Percentiles rank a stretch among this genome's conserved stretches.
phyloP scores from a whole-genome alignment of 2,797 vertebrate genomes.

The Meda fulgida region DNA sequence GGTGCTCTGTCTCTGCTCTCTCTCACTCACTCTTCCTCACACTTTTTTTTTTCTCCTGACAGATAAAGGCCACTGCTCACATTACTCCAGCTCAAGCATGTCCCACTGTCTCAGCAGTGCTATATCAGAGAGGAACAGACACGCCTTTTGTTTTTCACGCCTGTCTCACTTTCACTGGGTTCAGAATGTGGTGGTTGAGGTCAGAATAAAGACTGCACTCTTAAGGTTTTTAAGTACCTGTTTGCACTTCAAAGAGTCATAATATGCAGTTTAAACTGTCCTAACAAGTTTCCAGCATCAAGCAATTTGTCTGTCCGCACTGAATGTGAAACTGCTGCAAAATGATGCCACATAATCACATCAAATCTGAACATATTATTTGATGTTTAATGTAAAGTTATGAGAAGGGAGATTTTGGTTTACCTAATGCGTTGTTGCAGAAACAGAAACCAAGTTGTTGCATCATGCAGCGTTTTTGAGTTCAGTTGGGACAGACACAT shows the following conservation, averaged over 20 bases:
- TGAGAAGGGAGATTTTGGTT: background rate
- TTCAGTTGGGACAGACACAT: background rate
- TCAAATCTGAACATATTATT: background rate
- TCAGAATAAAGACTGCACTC: slow-evolving; percentile 29
- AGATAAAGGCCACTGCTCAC: slow-evolving; percentile 31
- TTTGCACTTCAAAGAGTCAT: background rate
- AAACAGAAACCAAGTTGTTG: slow-evolving; percentile 8
- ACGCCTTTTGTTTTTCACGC: slow-evolving; percentile 37
- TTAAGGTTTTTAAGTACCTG: slow-evolving; percentile 6
- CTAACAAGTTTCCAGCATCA: background rate
- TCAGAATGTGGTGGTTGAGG: slow-evolving; percentile 18
- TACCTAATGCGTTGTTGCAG: slow-evolving; percentile 3
- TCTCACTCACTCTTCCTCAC: slow-evolving; percentile 29
- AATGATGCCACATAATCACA: background rate
- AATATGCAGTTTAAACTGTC: background rate
- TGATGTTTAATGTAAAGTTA: background rate
- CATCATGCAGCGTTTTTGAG: background rate
- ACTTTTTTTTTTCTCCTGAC: slow-evolving; percentile 3
- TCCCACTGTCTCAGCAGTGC: slow-evolving; percentile 17
- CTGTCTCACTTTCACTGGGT: slow-evolving; percentile 34
- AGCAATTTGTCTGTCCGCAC: background rate
- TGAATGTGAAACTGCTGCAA: background rate
- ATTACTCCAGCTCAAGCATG: slow-evolving; percentile 35
- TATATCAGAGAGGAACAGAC: slow-evolving; percentile 42
- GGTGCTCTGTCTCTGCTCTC: slow-evolving; percentile 31